phyloP scores from a whole-genome alignment of 2,113 vertebrate genomes.

The Scomber colias region DNA sequence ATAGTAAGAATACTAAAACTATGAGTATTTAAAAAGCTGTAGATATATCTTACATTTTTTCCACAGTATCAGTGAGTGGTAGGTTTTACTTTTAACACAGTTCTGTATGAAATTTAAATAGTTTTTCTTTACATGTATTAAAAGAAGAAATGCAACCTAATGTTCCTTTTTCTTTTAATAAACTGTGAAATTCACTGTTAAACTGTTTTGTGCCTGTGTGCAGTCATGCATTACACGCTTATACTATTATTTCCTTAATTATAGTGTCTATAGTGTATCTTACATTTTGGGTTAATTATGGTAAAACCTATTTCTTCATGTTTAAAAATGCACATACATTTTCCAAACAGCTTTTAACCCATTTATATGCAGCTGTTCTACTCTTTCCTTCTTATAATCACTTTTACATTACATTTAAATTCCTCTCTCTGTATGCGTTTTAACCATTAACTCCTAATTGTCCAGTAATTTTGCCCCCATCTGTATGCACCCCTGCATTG shows the following conservation, averaged over 20 bases:
- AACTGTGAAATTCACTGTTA: not conserved
- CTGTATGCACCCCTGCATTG: slow-evolving; percentile 34
- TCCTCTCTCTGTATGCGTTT: slow-evolving; percentile 38
- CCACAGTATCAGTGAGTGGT: no score
- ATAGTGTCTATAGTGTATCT: not conserved
- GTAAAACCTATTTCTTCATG: slow-evolving; percentile 16
- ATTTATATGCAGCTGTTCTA: slow-evolving; percentile 29
- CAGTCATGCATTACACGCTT: not conserved
- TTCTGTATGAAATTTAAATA: no score
- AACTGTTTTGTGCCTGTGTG: not conserved
- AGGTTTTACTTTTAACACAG: no score
- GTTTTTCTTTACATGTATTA: no score
- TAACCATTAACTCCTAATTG: slow-evolving; percentile 39
- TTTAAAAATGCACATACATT: not conserved
- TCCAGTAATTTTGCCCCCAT: slow-evolving; percentile 31
- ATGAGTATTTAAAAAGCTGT: no score
- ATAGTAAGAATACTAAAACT: no score
- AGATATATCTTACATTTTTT: no score
- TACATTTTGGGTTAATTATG: not conserved
- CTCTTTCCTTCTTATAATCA: not conserved
- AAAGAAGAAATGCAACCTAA: no score
- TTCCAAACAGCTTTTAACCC: not conserved
- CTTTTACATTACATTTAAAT: slow-evolving; percentile 20
- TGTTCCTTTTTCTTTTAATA: no score
- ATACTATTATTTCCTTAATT: not conserved